Evolutionary conservation across 2,888 invertebrate species (phyloP), one percentile per base, ranked within the genome.

Genomic region (Leucophenga montana): DNA sequence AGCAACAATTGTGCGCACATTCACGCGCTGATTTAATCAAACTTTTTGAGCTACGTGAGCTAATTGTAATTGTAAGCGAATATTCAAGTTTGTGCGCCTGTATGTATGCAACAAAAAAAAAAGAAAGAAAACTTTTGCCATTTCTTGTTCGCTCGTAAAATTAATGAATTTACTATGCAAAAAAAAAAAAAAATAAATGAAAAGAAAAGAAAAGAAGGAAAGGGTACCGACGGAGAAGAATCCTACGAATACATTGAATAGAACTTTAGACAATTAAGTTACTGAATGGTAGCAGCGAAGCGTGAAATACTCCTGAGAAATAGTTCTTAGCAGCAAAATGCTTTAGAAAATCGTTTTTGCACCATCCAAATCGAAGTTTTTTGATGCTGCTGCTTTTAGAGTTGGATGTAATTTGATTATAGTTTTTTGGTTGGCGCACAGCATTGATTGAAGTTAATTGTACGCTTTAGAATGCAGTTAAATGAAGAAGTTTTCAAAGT

Each of bases 141-240:
- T 16, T 50, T 18, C 50, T 50, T 66, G 65, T 67, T 57, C 39
- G 39, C 39, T 39, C 39, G 78, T 71, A 68, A 81, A 83, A 82
- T 83, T 82, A 82, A 82, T 83, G 82, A 82, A 82, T 77, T 78
- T 80, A 75, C 80, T 82, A 83, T 83, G 83, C 83, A 80, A 80
- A 81, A 81, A 83, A 78, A 75, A 77, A 78, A 79, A 77, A 77
- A 56, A 56, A 13, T 22, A 56, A 53, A 16, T n/a, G 3, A 53
- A n/a, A n/a, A n/a, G n/a, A n/a, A n/a, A n/a, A n/a, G n/a, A n/a
- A n/a, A n/a, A n/a, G n/a, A n/a, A n/a, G n/a, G n/a, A n/a, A n/a
- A n/a, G n/a, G n/a, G n/a, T n/a, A n/a, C n/a, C n/a, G 27, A 50
- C n/a, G 50, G 8, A 14, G 50, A 14, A 50, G 14, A 50, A 50